Percentiles rank a stretch among this genome's conserved stretches.
Conservation (phyloP, 2,888 invertebrate species). For the Dyspetes luteomarginatus region DNA sequence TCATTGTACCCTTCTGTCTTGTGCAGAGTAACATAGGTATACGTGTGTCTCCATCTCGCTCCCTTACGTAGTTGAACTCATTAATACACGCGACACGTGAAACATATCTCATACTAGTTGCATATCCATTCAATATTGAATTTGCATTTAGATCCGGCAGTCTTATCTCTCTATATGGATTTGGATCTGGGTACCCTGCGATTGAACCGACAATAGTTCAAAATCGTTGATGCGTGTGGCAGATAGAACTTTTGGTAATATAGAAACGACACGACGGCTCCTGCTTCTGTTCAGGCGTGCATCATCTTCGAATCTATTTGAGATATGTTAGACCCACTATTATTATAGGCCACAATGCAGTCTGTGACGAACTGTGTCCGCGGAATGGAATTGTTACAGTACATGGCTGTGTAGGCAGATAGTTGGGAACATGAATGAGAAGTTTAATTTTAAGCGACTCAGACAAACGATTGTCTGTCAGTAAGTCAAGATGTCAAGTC, state of each 20-base stretch:
- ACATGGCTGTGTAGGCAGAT: too few relatives aligned
- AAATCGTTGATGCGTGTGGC: not conserved
- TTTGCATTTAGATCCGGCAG: constrained; percentile 9
- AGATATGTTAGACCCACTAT: not conserved
- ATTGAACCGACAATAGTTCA: not conserved
- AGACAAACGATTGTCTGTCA: too few relatives aligned
- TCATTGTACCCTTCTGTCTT: not conserved
- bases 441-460: too few relatives aligned
- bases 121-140: constrained; percentile 2
- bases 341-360: not conserved
- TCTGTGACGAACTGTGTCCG: not conserved
- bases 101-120: not conserved
- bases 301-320: not conserved
- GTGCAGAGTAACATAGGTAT: not conserved
- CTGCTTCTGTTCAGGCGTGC: not conserved
- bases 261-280: not conserved
- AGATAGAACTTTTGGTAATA: not conserved
- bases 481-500: too few relatives aligned
- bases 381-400: not conserved
- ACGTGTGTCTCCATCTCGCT: not conserved
- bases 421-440: too few relatives aligned
- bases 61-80: not conserved
- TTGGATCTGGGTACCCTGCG: not conserved
- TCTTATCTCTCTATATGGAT: not conserved
- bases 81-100: not conserved